A percentile compares a stretch with the other conserved stretches of the same genome.
Conservation (phyloP, 2,113 vertebrate genomes). For the Indicator indicator region DNA sequence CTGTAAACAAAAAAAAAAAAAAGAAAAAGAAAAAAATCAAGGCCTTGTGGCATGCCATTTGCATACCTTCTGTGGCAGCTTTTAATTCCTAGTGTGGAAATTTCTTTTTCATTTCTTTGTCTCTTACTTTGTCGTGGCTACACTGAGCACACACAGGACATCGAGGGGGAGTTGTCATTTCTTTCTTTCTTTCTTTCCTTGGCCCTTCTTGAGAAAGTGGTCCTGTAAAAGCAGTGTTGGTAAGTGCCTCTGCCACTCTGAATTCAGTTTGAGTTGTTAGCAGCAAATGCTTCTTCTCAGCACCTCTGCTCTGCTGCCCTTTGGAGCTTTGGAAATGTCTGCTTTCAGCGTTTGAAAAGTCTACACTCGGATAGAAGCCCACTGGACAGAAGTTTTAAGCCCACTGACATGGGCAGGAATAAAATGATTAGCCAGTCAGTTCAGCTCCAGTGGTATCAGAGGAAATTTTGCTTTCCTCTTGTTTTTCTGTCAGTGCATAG, state of each 20-base stretch:
- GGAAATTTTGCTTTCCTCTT: neutral
- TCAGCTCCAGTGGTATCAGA: neutral
- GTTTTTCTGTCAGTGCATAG: neutral
- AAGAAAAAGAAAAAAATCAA: neutral
- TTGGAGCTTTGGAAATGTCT: neutral
- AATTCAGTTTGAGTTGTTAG: neutral
- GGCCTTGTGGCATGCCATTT: slow-evolving; percentile 58
- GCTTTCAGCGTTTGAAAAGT: neutral
- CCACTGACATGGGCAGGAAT: neutral
- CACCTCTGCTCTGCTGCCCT: neutral
- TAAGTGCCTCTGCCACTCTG: neutral
- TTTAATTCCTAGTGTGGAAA: slow-evolving; percentile 67
- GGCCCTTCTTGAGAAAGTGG: neutral
- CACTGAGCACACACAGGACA: slow-evolving; percentile 33
- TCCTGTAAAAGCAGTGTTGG: neutral
- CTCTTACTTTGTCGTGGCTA: slow-evolving; percentile 56
- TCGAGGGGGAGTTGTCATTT: slow-evolving; percentile 40
- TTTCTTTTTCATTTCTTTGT: slow-evolving; percentile 43
- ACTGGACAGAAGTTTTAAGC: neutral
- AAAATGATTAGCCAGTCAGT: neutral
- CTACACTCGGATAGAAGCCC: neutral
- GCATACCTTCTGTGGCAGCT: slow-evolving; percentile 66
- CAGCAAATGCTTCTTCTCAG: neutral
- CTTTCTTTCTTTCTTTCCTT: slow-evolving; percentile 67
- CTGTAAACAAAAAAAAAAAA: slow-evolving; percentile 53